These are phyloP conservation scores for Phyllopteryx taeniolatus DNA, from an alignment of 2,113 vertebrate genomes.

Conservation along the genomic window DNA sequence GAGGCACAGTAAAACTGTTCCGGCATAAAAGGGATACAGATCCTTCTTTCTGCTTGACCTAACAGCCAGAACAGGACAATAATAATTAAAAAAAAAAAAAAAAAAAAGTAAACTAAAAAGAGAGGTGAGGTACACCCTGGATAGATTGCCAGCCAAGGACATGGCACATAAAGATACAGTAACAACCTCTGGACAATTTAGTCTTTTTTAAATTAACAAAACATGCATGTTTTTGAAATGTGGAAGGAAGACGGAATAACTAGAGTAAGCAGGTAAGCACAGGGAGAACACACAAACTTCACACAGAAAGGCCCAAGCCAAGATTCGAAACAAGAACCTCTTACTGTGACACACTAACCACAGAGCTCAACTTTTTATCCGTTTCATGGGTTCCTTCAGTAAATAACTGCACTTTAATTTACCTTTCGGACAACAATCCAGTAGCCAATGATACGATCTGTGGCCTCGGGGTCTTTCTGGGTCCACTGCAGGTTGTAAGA, in stretches of 20 bases:
- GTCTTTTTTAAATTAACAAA: no score
- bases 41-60: no score
- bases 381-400: background rate
- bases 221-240: no score
- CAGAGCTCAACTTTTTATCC: background rate
- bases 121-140: background rate
- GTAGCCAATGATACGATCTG: slow-evolving; percentile 88
- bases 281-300: no score
- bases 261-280: no score
- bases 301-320: no score
- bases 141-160: background rate
- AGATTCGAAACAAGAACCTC: background rate
- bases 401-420: slow-evolving; percentile 34
- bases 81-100: no score
- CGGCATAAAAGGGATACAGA: no score
- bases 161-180: background rate
- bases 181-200: background rate
- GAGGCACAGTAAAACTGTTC: no score
- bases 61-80: no score
- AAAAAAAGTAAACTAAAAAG: no score
- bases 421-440: slow-evolving; percentile 87
- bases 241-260: no score
- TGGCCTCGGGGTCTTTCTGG: slow-evolving; percentile 87
- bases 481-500: slow-evolving; percentile 97
- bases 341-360: background rate